Percentiles rank a stretch among this genome's conserved stretches.
Evolutionary conservation across 1,140 invertebrate genomes (phyloP).

Genomic region (Drosophila novamexicana): DNA sequence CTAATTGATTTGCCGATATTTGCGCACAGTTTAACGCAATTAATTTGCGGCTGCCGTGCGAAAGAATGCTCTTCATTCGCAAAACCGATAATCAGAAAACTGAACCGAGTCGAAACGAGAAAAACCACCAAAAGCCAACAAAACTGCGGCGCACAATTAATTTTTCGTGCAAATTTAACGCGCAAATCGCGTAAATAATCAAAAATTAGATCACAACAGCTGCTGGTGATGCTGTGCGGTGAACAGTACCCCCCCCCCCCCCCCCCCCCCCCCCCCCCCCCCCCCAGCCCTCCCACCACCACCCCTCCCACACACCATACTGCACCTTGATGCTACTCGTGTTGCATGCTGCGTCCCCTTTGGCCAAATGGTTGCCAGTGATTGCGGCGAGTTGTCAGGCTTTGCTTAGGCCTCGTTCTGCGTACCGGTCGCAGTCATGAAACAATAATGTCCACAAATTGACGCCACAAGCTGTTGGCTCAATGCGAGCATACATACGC

Average conservation of each 20-base stretch:
- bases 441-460: constrained; percentile 83
- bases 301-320: not conserved
- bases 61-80: not conserved
- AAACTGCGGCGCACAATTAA: constrained; percentile 62
- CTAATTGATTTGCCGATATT: constrained; percentile 44
- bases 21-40: constrained; percentile 42
- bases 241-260: not conserved
- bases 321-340: not conserved
- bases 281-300: no score
- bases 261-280: not conserved
- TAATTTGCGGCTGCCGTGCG: constrained; percentile 42
- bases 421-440: constrained; percentile 73
- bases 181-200: constrained; percentile 77
- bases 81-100: constrained; percentile 29
- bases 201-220: constrained; percentile 71
- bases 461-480: constrained; percentile 81
- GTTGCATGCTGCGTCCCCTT: not conserved
- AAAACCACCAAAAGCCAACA: constrained; percentile 37
- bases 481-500: constrained; percentile 53
- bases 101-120: constrained; percentile 17
- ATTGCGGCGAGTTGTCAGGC: constrained; percentile 71
- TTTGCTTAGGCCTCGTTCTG: constrained; percentile 66
- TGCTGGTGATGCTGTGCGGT: constrained; percentile 32
- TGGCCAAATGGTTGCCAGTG: constrained; percentile 50
- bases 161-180: constrained; percentile 64